These are phyloP conservation scores for Penaeus indicus DNA, from an alignment of 1,140 invertebrate species.

Conservation along the genomic window DNA sequence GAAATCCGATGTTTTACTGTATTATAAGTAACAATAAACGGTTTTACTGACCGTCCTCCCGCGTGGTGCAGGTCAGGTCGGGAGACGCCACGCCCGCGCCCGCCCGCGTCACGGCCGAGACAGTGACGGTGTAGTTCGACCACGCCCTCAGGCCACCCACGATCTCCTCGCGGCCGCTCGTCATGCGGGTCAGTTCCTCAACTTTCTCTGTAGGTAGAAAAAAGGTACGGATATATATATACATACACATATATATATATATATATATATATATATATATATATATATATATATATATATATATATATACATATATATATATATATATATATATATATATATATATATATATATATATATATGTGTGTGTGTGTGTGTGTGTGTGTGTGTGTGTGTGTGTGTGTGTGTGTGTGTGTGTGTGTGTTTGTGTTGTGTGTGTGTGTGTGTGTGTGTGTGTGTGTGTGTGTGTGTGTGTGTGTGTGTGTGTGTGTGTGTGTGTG, in stretches of 20 bases:
- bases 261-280: background rate
- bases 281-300: background rate
- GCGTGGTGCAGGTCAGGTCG: conserved; percentile 70
- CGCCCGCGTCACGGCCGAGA: conserved; percentile 72
- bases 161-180: conserved; percentile 70
- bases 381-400: too few species aligned
- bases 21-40: too few species aligned
- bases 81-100: conserved; percentile 71
- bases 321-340: conserved; percentile 6
- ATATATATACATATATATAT: conserved; percentile 10
- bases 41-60: conserved; percentile 70
- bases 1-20: too few species aligned
- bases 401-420: too few species aligned
- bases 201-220: background rate
- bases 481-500: background rate
- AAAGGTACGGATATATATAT: background rate
- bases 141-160: conserved; percentile 70
- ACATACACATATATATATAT: background rate
- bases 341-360: too few species aligned
- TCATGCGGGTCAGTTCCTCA: conserved; percentile 5
- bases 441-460: background rate
- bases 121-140: conserved; percentile 73
- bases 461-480: background rate
- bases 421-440: background rate
- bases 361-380: too few species aligned